Evolutionary conservation across 2,888 invertebrate genomes (phyloP).

Genomic region (Bimastos eiseni): DNA sequence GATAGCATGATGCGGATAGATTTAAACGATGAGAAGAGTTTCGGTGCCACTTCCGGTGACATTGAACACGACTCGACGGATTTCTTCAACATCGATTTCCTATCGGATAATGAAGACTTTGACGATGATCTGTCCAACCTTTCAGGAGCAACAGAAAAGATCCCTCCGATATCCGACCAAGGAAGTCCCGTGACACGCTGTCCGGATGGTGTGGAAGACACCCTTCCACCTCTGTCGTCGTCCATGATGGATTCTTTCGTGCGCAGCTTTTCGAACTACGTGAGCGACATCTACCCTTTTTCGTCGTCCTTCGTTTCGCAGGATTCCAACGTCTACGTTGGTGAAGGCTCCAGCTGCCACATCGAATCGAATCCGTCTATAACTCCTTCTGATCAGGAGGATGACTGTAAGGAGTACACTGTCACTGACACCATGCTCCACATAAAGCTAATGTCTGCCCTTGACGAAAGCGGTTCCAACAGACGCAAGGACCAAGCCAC

Average conservation of each 20-base stretch:
- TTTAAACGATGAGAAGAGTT: background rate
- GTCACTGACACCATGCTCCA: background rate
- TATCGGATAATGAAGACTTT: background rate
- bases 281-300: background rate
- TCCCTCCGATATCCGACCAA: background rate
- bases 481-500: background rate
- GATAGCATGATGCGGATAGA: background rate
- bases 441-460: background rate
- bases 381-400: background rate
- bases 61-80: background rate
- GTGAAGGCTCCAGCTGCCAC: background rate
- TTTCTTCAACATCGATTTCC: background rate
- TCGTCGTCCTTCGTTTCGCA: background rate
- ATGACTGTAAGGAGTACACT: background rate
- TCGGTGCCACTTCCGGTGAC: background rate
- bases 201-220: background rate
- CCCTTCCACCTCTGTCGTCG: background rate
- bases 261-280: background rate
- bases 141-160: background rate
- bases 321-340: background rate
- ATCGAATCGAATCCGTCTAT: background rate
- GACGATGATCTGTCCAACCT: background rate
- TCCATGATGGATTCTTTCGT: slow-evolving; percentile 6
- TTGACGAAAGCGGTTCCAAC: background rate
- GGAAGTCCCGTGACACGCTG: background rate